Evolutionary conservation across 2,888 invertebrate genomes (phyloP), one percentile per base, ranked within the genome.

Genomic region (Electrophaes corylata): DNA sequence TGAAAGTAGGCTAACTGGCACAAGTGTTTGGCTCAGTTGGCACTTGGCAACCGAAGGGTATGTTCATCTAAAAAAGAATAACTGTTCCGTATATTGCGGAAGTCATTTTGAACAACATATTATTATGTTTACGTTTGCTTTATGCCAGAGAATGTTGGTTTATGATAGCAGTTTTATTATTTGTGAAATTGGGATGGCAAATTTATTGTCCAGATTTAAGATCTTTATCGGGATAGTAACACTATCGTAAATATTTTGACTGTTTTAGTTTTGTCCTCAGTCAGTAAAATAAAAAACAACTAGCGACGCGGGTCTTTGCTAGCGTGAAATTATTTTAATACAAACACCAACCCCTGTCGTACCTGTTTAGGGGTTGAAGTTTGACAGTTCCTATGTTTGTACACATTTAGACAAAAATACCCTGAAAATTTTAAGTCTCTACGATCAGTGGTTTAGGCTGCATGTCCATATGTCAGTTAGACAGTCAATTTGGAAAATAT

Each of bases 11-110:
- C 66, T 75, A 81, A 73, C 76, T 79, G 78, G 76, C 75, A 75
- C 67, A 62, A 70, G 71, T 71, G 66, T 67, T 71, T 79, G 81
- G 79, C 84, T 81, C 71, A 78, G 73, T 81, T 81, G 79, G 76
- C 76, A 72, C 68, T 79, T 79, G 78, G 76, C 76, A 78, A 59
- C 56, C 60, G 52, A n/a, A 62, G 62, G 65, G 57, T 61, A 68
- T 69, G 62, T 71, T 67, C 68, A 62, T 76, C 63, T 73, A 69
- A 75, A 77, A 77, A 78, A 75, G 71, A 74, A 72, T 73, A 70
- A 71, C 70, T 65, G 67, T 67, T 62, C 60, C 57, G 66, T 66
- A 75, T 73, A 79, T 74, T 73, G 70, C 72, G 74, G 72, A 75
- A 74, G 73, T 72, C 72, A 77, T 78, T 78, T 70, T 70, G 60